Conservation (phyloP, 1,140 invertebrate genomes). For the Cecropterus lyciades region DNA sequence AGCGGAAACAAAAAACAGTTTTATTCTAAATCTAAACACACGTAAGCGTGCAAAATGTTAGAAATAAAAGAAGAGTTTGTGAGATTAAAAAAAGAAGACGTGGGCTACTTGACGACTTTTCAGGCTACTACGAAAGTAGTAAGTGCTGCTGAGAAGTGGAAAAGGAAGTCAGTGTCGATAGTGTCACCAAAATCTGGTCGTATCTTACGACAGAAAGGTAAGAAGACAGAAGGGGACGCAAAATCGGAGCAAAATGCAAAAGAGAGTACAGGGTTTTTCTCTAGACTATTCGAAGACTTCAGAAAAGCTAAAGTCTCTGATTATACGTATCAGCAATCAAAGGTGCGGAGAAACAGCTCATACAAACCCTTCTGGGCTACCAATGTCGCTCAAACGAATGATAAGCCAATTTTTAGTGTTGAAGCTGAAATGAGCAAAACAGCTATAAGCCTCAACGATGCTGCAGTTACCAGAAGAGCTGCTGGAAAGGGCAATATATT, state of each 20-base stretch:
- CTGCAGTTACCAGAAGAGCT: too few relatives aligned
- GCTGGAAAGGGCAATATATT: slow-evolving; percentile 37
- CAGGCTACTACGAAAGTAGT: slow-evolving; percentile 43
- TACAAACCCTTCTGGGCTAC: slow-evolving; percentile 72
- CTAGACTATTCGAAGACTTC: slow-evolving; percentile 60
- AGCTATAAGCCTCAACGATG: slow-evolving; percentile 37
- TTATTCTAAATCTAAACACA: slow-evolving; percentile 6
- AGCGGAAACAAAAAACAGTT: slow-evolving; percentile 39
- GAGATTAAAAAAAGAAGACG: slow-evolving; percentile 59
- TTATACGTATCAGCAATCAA: slow-evolving; percentile 58
- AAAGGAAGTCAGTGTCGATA: slow-evolving; percentile 64
- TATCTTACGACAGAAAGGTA: slow-evolving; percentile 44
- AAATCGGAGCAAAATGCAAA: slow-evolving; percentile 41
- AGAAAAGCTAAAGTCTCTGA: slow-evolving; percentile 64
- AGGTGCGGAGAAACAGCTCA: slow-evolving; percentile 54
- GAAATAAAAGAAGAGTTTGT: slow-evolving; percentile 51
- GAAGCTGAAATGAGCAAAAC: slow-evolving; percentile 41
- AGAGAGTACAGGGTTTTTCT: slow-evolving; percentile 50
- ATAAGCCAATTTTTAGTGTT: slow-evolving; percentile 27
- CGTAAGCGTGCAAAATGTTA: slow-evolving; percentile 13
- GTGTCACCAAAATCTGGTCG: slow-evolving; percentile 60
- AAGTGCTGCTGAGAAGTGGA: slow-evolving; percentile 54
- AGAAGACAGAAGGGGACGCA: slow-evolving; percentile 17
- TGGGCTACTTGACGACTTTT: slow-evolving; percentile 53
- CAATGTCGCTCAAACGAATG: slow-evolving; percentile 44